phyloP scores from a whole-genome alignment of 2,888 invertebrate genomes.

The Pristionchus fissidentatus region DNA sequence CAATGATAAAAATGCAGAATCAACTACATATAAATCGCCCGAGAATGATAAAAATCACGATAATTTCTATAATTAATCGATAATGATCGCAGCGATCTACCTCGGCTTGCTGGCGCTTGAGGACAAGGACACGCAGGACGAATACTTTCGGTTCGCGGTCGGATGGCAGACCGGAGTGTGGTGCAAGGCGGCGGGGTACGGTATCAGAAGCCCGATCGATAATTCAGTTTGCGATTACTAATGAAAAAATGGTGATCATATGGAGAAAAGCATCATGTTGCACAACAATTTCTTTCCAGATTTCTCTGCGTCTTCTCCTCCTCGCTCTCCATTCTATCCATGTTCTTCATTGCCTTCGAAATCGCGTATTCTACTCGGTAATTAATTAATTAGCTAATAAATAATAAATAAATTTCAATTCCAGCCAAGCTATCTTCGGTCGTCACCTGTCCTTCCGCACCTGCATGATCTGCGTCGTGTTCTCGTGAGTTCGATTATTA shows the following conservation, averaged over 20 bases:
- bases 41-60: background rate
- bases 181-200: slow-evolving; percentile 63
- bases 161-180: slow-evolving; percentile 89
- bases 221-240: background rate
- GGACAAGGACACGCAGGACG: slow-evolving; percentile 93
- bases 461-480: slow-evolving; percentile 48
- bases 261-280: background rate
- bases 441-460: slow-evolving; percentile 83
- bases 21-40: background rate
- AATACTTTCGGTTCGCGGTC: slow-evolving; percentile 95
- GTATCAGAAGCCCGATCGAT: background rate
- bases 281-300: slow-evolving; percentile 77
- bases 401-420: background rate
- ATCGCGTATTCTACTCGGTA: slow-evolving; percentile 73
- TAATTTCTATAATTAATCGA: background rate
- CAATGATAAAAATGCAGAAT: too few species aligned
- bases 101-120: slow-evolving; percentile 93
- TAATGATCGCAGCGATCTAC: slow-evolving; percentile 81
- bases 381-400: background rate
- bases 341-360: slow-evolving; percentile 86
- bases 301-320: slow-evolving; percentile 92
- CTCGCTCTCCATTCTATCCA: slow-evolving; percentile 93
- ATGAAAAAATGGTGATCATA: background rate
- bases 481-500: slow-evolving; percentile 54
- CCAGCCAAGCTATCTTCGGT: slow-evolving; percentile 86